Evolutionary conservation across 2,888 invertebrate genomes (phyloP).

Genomic region (Periphyllus acericola): DNA sequence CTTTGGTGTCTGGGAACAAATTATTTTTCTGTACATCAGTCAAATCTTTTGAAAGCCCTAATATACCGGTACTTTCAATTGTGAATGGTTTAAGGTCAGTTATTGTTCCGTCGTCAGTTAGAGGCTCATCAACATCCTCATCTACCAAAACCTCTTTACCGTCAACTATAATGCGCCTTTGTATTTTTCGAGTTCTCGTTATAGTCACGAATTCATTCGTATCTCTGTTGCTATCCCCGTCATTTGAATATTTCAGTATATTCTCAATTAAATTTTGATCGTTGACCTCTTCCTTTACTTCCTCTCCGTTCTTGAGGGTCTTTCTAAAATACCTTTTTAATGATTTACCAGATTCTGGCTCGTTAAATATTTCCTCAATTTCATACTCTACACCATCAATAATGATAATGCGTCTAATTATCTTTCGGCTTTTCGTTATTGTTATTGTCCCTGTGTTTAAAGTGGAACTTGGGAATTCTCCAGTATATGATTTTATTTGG

Average conservation of each 20-base stretch:
- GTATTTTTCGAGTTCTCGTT: neutral
- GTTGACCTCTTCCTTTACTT: neutral
- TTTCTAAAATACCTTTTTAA: neutral
- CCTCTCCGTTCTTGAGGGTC: neutral
- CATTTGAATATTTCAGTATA: neutral
- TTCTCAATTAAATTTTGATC: neutral
- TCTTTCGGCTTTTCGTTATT: neutral
- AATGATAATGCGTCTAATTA: neutral
- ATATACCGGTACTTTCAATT: no score
- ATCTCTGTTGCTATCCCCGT: neutral
- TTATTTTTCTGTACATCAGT: no score
- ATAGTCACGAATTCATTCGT: neutral
- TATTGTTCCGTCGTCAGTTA: no score
- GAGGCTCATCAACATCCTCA: neutral
- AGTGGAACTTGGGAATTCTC: neutral
- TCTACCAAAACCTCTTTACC: neutral
- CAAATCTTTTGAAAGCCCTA: neutral
- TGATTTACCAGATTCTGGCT: neutral
- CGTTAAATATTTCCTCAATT: neutral
- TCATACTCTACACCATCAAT: neutral
- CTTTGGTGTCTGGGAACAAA: neutral
- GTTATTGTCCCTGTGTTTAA: neutral
- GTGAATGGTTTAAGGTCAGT: no score
- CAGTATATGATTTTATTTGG: neutral
- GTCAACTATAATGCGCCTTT: neutral